Base-by-base conservation (phyloP, 2,888 invertebrate genomes). In the Cryptus viduatorius region DNA sequence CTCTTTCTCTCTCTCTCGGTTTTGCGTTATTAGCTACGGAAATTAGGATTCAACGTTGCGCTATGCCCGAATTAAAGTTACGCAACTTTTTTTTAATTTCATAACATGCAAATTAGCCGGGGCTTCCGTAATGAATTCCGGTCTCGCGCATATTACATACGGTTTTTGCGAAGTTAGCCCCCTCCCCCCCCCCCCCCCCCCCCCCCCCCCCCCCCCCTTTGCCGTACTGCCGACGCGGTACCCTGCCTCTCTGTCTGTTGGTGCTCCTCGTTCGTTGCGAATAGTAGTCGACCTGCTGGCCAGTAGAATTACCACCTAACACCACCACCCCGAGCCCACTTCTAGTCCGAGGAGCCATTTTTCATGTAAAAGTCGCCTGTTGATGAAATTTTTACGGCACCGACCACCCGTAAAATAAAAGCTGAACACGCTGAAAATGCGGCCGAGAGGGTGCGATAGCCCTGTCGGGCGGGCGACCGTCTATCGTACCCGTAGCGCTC, bases 31-130 rank as follows among this genome's bases (percentile, higher is more conserved):
- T 84, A 73, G 79, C 68, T 68, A 83, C 83, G 84, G 83, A 90
- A 89, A 90, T 91, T 89, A 89, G 86, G 85, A 90, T 90, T 90
- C 90, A 90, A 75, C 82, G 83, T 76, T 87, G 80, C 83, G 50
- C 69, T 72, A 77, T 83, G 85, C 72, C 71, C 86, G 87, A 88
- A 90, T 90, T 90, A 88, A 88, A 89, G 87, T 86, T 72, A 88
- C 81, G 89, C 87, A 89, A 89, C 83, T 88, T 89, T 73, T 75
- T 75, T 91, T 90, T 89, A 89, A 90, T 91, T 91, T 89, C 87
- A 87, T 89, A 88, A 90, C 89, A 90, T 90, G 91, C 89, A 90
- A 89, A 91, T 91, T 88, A 88, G 89, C 86, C 83, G 61, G 80
- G 81, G 86, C 84, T 84, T 87, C 85, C 86, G 88, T 90, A 90